Conservation (phyloP, 2,113 vertebrate genomes). For the Synchiropus splendidus region DNA sequence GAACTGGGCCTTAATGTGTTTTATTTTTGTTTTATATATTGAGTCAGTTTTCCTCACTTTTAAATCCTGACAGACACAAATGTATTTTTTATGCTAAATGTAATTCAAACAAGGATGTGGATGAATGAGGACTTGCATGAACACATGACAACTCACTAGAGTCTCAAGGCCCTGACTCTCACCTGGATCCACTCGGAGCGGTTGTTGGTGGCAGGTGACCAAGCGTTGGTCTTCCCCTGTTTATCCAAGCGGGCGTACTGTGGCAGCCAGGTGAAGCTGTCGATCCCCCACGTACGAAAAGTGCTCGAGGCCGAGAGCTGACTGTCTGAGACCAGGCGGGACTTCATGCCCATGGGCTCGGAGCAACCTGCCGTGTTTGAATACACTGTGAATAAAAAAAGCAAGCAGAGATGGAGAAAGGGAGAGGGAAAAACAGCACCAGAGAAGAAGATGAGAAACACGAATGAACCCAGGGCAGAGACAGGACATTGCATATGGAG, state of each 20-base stretch:
- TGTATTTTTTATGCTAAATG: no score
- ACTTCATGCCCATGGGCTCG: conserved; percentile 85
- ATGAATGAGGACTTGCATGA: no score
- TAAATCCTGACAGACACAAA: no score
- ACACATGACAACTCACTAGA: no score
- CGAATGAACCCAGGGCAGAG: conserved; percentile 24
- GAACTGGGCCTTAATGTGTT: no score
- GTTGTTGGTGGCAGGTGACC: conserved; percentile 74
- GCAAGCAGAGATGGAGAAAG: conserved; percentile 12
- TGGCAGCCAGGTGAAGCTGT: conserved; percentile 82
- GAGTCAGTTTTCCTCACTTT: no score
- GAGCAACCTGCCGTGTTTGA: conserved; percentile 86
- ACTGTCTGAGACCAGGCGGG: conserved; percentile 70
- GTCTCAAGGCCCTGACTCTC: background rate
- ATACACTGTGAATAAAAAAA: conserved; percentile 70
- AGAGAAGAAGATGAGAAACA: conserved; percentile 4
- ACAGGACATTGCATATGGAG: conserved; percentile 10
- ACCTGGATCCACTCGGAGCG: conserved; percentile 91
- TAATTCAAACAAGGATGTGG: no score
- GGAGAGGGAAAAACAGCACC: conserved; percentile 6
- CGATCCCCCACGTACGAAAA: conserved; percentile 85
- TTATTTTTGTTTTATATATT: no score
- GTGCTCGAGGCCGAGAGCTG: conserved; percentile 85
- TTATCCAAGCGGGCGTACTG: conserved; percentile 83
- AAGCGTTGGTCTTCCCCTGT: conserved; percentile 88